Base-by-base conservation (phyloP, 2,113 vertebrate species). In the Tyrannus savana region DNA sequence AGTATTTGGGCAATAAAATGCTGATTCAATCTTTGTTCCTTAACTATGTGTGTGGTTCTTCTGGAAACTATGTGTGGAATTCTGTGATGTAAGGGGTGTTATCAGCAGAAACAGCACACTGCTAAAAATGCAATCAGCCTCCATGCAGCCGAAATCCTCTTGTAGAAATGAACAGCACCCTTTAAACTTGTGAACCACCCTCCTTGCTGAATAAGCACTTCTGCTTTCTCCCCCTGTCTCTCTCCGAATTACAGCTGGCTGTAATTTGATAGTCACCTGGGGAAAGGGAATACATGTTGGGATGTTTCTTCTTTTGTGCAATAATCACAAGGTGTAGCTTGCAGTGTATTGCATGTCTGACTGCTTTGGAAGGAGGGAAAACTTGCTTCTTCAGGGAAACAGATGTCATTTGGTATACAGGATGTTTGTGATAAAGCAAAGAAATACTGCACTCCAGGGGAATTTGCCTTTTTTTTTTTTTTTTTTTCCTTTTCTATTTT, bases 131-230 rank as follows among this genome's bases (percentile, higher is more conserved):
- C 19, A 55, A 7, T 19, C 46, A 52, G 8, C 8, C 15, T 63
- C 33, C 77, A 9, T 41, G 63, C 9, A 23, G 1, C 25, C 12
- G 10, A 68, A 89, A 78, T n/a, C 14, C 17, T 79, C 23, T 6
- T 11, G 19, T 53, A 25, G 1, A 41, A 72, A 25, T 41, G 37
- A n/a, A 37, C 0, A 1, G 13, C 2, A 7, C 22, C 10, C 22
- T 14, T 74, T 59, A 31, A 41, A 42, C 28, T 72, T 52, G 33
- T 76, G 59, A 69, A 31, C 41, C 47, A 1, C 13, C 19, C 37
- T 82, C 13, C 50, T 74, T 55, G 58, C 82, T 91, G 75, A 76
- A 30, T 39, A 55, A 83, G 42, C 35, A 9, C 75, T 93, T 77
- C 50, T 71, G 33, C 35, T 55, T 67, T 76, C 68, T 88, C 33